Percentiles rank a stretch among this genome's conserved stretches.
Conservation (phyloP, 1,140 invertebrate species). For the Eciton burchellii region DNA sequence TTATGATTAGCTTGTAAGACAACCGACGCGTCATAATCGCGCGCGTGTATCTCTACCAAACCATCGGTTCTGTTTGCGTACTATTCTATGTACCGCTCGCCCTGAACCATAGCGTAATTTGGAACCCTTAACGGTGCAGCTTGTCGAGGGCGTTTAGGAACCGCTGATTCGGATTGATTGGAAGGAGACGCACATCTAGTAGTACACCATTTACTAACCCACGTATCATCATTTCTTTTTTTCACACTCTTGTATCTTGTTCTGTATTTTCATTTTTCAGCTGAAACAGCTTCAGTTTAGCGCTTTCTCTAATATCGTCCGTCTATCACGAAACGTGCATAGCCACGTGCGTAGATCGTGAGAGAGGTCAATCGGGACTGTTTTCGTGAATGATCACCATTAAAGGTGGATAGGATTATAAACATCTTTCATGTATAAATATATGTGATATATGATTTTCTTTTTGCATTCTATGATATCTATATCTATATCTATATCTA, state of each 20-base stretch:
- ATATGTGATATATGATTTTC: constrained; percentile 28
- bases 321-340: constrained; percentile 35
- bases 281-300: constrained; percentile 50
- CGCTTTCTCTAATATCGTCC: constrained; percentile 47
- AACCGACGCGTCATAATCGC: constrained; percentile 16
- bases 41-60: constrained; percentile 34
- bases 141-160: constrained; percentile 11
- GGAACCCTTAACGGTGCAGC: background rate
- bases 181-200: constrained; percentile 11
- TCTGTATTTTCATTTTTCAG: constrained; percentile 58
- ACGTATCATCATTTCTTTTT: background rate
- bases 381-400: constrained; percentile 17
- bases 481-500: too few species aligned
- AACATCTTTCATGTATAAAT: background rate
- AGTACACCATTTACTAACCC: background rate
- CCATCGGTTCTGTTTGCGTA: background rate
- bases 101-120: constrained; percentile 21
- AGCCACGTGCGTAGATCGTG: constrained; percentile 1
- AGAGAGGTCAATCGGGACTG: constrained; percentile 37
- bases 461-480: constrained; percentile 24
- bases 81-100: too few species aligned
- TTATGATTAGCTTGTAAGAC: constrained; percentile 55
- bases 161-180: background rate
- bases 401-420: constrained; percentile 11
- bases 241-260: constrained; percentile 28